Evolutionary conservation across 1,140 invertebrate species (phyloP).

Genomic region (Pentalonia nigronervosa): DNA sequence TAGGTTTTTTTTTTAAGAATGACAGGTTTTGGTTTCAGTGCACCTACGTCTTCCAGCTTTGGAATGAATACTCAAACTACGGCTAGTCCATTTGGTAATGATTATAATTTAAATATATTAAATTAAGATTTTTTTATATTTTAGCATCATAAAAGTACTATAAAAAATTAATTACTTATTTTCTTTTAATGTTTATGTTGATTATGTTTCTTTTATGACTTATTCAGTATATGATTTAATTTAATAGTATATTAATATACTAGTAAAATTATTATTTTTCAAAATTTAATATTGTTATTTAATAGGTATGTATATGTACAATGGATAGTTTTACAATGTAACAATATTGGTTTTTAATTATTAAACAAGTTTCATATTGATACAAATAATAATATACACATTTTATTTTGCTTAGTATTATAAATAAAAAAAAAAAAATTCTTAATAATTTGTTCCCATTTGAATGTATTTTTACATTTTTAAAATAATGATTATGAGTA

Average conservation of each 20-base stretch:
- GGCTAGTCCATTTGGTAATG: slow-evolving; percentile 57
- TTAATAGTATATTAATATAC: background rate
- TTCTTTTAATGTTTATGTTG: too few relatives aligned
- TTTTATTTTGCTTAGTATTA: background rate
- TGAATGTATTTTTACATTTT: background rate
- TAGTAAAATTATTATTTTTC: background rate
- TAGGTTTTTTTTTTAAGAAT: slow-evolving; percentile 58
- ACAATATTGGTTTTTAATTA: background rate
- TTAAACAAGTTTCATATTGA: background rate
- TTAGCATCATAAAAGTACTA: background rate
- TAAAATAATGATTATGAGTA: too few relatives aligned
- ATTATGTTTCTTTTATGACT: background rate
- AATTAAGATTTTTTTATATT: background rate
- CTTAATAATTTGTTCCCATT: background rate
- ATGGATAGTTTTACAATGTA: background rate
- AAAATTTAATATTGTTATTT: background rate
- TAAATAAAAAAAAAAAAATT: too few relatives aligned
- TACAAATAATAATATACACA: background rate
- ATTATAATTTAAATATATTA: background rate
- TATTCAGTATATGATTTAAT: background rate
- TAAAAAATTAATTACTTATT: background rate
- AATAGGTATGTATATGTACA: background rate
- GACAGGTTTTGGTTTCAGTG: slow-evolving; percentile 63
- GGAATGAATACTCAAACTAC: slow-evolving; percentile 61
- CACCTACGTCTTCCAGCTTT: slow-evolving; percentile 63